Percentiles rank a stretch among this genome's conserved stretches.
Conservation (phyloP, 30 jellyfish, hydroid and myxozoan species). For the Mastigias papua region DNA sequence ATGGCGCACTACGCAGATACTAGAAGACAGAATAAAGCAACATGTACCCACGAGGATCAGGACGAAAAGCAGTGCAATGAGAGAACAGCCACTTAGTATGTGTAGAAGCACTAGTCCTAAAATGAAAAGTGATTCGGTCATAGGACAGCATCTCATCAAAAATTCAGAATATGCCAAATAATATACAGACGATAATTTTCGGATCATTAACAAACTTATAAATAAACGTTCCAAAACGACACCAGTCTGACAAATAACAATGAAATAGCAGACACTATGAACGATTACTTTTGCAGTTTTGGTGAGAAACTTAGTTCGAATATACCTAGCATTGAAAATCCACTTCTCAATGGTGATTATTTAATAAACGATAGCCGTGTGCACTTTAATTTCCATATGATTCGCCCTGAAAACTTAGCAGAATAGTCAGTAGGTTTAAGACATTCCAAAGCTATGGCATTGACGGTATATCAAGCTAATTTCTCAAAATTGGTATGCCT, state of each 20-base stretch:
- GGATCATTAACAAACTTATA: too few species aligned
- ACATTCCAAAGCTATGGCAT: conserved; percentile 13
- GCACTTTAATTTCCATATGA: not conserved
- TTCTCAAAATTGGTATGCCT: conserved; percentile 32
- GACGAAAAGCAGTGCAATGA: too few species aligned
- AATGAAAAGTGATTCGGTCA: too few species aligned
- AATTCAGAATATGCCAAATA: too few species aligned
- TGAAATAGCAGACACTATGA: conserved; percentile 21
- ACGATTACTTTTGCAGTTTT: conserved; percentile 25
- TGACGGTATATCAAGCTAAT: conserved; percentile 41
- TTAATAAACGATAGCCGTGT: conserved; percentile 3
- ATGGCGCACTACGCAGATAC: too few species aligned
- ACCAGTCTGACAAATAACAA: not conserved
- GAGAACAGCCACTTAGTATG: too few species aligned
- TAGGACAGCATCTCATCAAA: too few species aligned
- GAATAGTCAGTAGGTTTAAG: not conserved
- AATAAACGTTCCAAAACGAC: too few species aligned
- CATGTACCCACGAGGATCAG: too few species aligned
- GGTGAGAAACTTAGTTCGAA: conserved; percentile 22
- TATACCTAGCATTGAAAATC: conserved; percentile 17
- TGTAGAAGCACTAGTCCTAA: too few species aligned
- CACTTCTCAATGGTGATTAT: conserved; percentile 31
- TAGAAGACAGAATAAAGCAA: too few species aligned
- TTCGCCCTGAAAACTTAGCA: conserved; percentile 14
- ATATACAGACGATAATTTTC: too few species aligned